Evolutionary conservation across 1,140 invertebrate species (phyloP).

Genomic region (Amyelois transitella): DNA sequence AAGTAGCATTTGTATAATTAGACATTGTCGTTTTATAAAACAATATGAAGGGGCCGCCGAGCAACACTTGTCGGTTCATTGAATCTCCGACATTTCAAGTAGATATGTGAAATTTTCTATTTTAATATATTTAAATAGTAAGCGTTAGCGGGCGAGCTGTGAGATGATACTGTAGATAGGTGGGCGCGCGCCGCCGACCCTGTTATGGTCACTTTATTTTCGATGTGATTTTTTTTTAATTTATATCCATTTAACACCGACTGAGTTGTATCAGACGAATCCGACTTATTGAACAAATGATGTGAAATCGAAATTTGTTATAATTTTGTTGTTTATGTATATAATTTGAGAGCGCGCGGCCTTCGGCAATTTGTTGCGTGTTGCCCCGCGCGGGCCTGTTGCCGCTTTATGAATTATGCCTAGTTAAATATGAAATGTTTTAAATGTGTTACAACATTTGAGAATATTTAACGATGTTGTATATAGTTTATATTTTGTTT

Average conservation of each 20-base stretch:
- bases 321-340: conserved; percentile 44
- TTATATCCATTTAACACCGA: conserved; percentile 18
- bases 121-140: conserved; percentile 66
- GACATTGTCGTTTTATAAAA: conserved; percentile 58
- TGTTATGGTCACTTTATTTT: conserved; percentile 20
- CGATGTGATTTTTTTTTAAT: conserved; percentile 19
- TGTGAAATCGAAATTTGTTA: conserved; percentile 19
- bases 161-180: conserved; percentile 32
- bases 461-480: conserved; percentile 74
- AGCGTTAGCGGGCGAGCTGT: conserved; percentile 17
- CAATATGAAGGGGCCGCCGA: conserved; percentile 33
- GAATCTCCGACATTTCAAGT: conserved; percentile 67
- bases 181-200: conserved; percentile 23
- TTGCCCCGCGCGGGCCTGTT: conserved; percentile 34
- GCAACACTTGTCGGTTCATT: conserved; percentile 37
- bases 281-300: conserved; percentile 23
- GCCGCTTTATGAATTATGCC: conserved; percentile 60
- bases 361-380: conserved; percentile 37
- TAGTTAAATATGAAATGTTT: conserved; percentile 74
- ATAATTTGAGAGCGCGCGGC: conserved; percentile 23
- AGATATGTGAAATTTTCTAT: conserved; percentile 70
- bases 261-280: conserved; percentile 10
- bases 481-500: conserved; percentile 74
- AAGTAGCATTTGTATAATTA: conserved; percentile 66
- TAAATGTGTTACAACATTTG: conserved; percentile 74